Evolutionary conservation across 2,888 invertebrate species (phyloP).

Genomic region (Diaprepes abbreviatus): DNA sequence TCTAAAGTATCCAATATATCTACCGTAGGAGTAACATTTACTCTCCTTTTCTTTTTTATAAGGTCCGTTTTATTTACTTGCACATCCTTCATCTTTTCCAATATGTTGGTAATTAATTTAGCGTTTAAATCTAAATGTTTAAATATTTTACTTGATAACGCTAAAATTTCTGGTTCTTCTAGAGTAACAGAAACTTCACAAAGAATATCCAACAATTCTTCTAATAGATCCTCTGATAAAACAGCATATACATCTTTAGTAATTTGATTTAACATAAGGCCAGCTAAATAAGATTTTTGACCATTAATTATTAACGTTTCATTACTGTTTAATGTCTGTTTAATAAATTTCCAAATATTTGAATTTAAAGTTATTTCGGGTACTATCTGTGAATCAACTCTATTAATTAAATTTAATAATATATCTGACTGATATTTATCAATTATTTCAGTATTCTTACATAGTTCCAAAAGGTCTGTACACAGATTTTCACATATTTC

Average conservation of each 20-base stretch:
- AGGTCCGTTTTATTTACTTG: constrained; percentile 66
- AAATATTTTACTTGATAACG: constrained; percentile 75
- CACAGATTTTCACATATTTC: constrained; percentile 59
- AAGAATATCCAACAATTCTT: constrained; percentile 69
- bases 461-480: constrained; percentile 51
- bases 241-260: constrained; percentile 70
- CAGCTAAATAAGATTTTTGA: constrained; percentile 45
- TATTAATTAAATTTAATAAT: constrained; percentile 55
- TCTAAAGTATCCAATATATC: constrained; percentile 75
- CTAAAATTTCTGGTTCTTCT: constrained; percentile 73
- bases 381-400: constrained; percentile 57
- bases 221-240: constrained; percentile 69
- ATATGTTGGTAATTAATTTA: constrained; percentile 72
- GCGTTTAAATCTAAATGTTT: constrained; percentile 78
- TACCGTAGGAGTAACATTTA: constrained; percentile 70
- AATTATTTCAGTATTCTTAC: constrained; percentile 40
- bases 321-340: constrained; percentile 69
- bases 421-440: constrained; percentile 56
- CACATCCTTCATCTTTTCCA: constrained; percentile 74
- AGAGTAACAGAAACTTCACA: constrained; percentile 72
- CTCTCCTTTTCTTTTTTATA: constrained; percentile 66
- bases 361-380: constrained; percentile 54
- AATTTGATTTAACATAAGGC: constrained; percentile 51
- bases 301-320: constrained; percentile 63
- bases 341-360: constrained; percentile 74